Evolutionary conservation across 2,113 vertebrate genomes (phyloP), one percentile per base, ranked within the genome.

Genomic region (Ardeotis arabs): DNA sequence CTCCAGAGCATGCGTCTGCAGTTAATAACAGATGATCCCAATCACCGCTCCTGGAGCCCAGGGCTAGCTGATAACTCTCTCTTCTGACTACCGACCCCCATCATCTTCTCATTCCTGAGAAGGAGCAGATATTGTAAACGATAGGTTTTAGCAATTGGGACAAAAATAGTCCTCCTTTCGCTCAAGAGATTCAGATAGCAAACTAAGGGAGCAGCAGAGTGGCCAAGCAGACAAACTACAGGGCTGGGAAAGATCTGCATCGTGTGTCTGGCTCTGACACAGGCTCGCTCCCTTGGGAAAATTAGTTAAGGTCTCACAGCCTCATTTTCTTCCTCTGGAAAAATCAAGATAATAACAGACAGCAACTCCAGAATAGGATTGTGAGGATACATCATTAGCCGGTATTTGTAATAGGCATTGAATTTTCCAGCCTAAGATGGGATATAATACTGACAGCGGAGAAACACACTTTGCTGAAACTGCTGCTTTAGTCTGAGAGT

Each of bases 21-120:
- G 91, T 93, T 95, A 94, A 47, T 83, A 95, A 95, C 94, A 95
- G 93, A 89, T 93, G 95, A 97, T 96, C 77, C 81, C 89, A 96
- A 96, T 96, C 94, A 29, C 78, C 2, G 8, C 55, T 85, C 41
- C 77, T 53, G 56, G 73, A 95, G 94, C 94, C 92, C 89, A 84
- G 89, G 94, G 87, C 91, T 80, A 78, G 78, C 95, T 85, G 96
- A 95, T 95, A 95, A 80, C 69, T 92, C 95, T 70, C 76, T 79
- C 53, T 77, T 76, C 80, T 95, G 55, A 89, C 70, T 87, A 82
- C 86, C 85, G 91, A 96, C 93, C 80, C 85, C 81, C 74, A 64
- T 76, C 91, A 96, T 94, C 84, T 82, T 87, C 87, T 89, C 84
- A 83, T 89, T 94, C 91, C 84, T 95, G 78, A 94, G 87, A 89